Evolutionary conservation across 2,888 invertebrate species (phyloP).

Genomic region (Fragum whitleyi): DNA sequence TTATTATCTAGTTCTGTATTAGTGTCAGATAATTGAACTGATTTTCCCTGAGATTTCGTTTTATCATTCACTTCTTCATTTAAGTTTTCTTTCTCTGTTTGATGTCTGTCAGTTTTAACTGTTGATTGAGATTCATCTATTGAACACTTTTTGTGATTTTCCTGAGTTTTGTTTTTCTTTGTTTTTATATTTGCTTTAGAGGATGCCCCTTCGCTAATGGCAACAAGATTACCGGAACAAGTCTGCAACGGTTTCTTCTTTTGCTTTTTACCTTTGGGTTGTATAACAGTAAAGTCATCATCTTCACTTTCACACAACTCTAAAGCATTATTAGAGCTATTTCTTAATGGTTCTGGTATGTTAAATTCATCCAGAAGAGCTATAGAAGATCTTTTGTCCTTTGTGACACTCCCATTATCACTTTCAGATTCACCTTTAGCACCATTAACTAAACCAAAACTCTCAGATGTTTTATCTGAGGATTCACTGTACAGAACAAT

Average conservation of each 20-base stretch:
- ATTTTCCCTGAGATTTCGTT: not conserved
- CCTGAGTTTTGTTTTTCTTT: not conserved
- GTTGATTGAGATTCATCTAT: not conserved
- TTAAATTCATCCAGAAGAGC: slow-evolving; percentile 13
- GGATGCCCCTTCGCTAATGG: not conserved
- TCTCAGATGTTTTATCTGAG: not conserved
- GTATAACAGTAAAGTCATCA: not conserved
- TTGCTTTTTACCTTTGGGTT: not conserved
- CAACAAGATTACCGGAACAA: not conserved
- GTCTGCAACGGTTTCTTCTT: not conserved
- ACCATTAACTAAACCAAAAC: not conserved
- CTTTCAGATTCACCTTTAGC: not conserved
- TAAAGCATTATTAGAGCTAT: not conserved
- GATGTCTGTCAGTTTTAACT: not conserved
- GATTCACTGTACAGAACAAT: not conserved
- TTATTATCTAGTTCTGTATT: not conserved
- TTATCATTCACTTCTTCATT: not conserved
- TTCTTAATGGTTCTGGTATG: not conserved
- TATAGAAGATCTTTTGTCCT: not conserved
- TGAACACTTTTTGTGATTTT: not conserved
- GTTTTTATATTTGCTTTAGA: not conserved
- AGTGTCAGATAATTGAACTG: not conserved
- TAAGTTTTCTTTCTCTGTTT: not conserved
- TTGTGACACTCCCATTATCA: not conserved
- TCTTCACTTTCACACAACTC: not conserved